Evolutionary conservation across 2,113 vertebrate species (phyloP).

Genomic region (Chunga burmeisteri): DNA sequence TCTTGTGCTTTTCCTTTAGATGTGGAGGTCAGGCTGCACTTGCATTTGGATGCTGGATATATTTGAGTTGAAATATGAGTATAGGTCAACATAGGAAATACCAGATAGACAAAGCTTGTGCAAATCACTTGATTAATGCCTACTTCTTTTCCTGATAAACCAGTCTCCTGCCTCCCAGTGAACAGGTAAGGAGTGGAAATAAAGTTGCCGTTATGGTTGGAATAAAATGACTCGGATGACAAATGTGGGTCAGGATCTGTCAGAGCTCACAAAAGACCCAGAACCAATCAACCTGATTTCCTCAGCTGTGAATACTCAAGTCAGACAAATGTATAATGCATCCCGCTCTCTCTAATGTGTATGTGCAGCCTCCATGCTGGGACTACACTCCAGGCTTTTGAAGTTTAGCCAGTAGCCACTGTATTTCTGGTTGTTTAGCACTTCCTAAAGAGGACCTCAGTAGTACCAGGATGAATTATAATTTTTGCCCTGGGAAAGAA

Average conservation of each 20-base stretch:
- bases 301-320: constrained; percentile 4
- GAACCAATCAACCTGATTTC: constrained; percentile 29
- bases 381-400: constrained; percentile 24
- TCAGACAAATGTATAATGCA: not conserved
- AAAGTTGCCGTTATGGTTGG: not conserved
- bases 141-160: not conserved
- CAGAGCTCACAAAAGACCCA: not conserved
- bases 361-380: not conserved
- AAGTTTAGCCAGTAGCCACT: constrained; percentile 47
- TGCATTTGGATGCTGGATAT: not conserved
- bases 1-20: not conserved
- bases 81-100: not conserved
- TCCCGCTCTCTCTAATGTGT: not conserved
- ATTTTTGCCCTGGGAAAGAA: constrained; percentile 54
- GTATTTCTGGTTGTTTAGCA: constrained; percentile 18
- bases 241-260: not conserved
- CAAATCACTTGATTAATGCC: not conserved
- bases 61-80: not conserved
- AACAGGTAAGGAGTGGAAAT: not conserved
- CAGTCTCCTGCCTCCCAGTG: not conserved
- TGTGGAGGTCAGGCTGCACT: not conserved
- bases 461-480: not conserved
- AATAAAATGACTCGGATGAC: not conserved
- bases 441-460: not conserved
- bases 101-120: not conserved